Evolutionary conservation across 2,888 invertebrate species (phyloP), one percentile per base, ranked within the genome.

Genomic region (Portevinia maculata): DNA sequence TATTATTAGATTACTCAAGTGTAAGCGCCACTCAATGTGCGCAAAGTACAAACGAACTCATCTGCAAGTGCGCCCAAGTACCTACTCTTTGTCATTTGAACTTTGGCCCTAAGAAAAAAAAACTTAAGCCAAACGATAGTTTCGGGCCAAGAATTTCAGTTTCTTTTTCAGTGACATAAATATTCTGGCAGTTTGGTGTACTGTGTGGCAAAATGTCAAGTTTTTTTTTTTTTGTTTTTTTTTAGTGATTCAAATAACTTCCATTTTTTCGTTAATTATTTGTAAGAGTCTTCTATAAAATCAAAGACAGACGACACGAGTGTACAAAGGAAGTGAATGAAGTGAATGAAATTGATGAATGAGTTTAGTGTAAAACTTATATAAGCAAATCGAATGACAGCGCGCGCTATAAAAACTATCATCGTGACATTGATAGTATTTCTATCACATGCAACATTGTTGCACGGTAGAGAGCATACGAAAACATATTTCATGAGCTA

Each of bases 311-410:
- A 34, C 50, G 44, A 57, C 64, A 62, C 44, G 21, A 41, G 30
- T 64, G 28, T 46, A 21, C 59, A 76, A 70, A 71, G 78, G 78
- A 83, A 78, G 70, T 81, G 81, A 81, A 75, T 24, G 13, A 39
- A 39, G 13, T 39, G 39, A 39, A 39, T 83, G 73, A 78, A 78
- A 78, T 83, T 78, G 78, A 83, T 83, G 78, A 83, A 83, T 83
- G 83, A 69, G 67, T 76, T 75, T 53, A 19, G 60, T 74, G 50
- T 44, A 17, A 32, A 52, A 53, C 50, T 83, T 78, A 83, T 73
- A 60, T 69, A 83, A 83, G 11, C 50, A 30, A 65, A 60, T 11
- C 70, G 64, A 70, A 46, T 55, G 79, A 48, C 67, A 60, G 71
- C 39, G 28, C 44, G 34, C 7, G 50, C 53, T 39, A 59, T 37